phyloP scores from a whole-genome alignment of 2,113 vertebrate species.

The Hyla sarda region DNA sequence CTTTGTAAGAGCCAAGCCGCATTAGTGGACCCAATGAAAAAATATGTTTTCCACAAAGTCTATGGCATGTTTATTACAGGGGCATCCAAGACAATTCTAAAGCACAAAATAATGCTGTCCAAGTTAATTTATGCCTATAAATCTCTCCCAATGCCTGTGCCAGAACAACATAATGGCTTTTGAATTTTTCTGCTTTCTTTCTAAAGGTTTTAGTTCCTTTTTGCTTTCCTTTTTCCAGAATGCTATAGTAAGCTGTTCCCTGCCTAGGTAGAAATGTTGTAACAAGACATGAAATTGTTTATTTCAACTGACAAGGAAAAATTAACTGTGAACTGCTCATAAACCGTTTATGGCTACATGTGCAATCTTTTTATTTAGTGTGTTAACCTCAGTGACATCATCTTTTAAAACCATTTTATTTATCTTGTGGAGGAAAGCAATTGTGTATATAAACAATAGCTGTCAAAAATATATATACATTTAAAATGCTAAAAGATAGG shows the following conservation, averaged over 20 bases:
- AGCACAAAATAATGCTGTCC: conserved; percentile 14
- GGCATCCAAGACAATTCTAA: background rate
- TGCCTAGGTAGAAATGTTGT: background rate
- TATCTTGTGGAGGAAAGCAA: background rate
- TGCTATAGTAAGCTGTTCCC: background rate
- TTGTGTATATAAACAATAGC: background rate
- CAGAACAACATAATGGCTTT: background rate
- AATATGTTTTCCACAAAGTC: background rate
- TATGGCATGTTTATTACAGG: background rate
- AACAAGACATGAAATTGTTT: background rate
- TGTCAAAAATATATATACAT: background rate
- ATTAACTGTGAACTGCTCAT: background rate
- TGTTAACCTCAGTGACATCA: background rate
- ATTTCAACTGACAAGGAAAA: background rate
- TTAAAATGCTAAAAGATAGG: background rate
- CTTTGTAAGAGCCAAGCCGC: background rate
- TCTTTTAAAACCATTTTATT: background rate
- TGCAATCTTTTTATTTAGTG: background rate
- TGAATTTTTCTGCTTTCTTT: background rate
- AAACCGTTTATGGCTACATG: background rate
- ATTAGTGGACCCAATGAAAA: background rate
- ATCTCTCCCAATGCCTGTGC: background rate
- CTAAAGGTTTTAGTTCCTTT: background rate
- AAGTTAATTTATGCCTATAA: conserved; percentile 24
- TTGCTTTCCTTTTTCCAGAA: background rate